These are phyloP conservation scores for Gymnoscelis rufifasciata DNA, from an alignment of 2,888 invertebrate species.

Conservation along the genomic window DNA sequence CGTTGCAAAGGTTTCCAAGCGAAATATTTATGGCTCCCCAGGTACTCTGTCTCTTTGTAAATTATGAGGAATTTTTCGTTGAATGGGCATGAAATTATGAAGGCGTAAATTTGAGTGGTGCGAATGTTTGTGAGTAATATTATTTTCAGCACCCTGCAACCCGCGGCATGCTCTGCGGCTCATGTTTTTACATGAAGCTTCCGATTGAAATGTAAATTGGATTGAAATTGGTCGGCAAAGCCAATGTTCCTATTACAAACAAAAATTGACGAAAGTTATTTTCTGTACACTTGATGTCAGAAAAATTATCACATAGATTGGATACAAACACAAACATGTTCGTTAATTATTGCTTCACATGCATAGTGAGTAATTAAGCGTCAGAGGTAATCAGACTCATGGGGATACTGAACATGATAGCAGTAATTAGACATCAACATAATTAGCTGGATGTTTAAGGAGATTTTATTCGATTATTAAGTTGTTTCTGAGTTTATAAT, in stretches of 20 bases:
- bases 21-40: slow-evolving; percentile 46
- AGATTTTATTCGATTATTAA: neutral
- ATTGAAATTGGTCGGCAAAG: slow-evolving; percentile 66
- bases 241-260: slow-evolving; percentile 51
- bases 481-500: neutral
- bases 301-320: slow-evolving; percentile 41
- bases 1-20: slow-evolving; percentile 33
- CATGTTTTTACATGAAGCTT: slow-evolving; percentile 69
- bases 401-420: neutral
- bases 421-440: neutral
- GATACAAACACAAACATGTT: too few species aligned
- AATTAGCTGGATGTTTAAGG: neutral
- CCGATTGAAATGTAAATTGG: slow-evolving; percentile 72
- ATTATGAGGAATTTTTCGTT: slow-evolving; percentile 45
- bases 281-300: slow-evolving; percentile 43
- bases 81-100: slow-evolving; percentile 35
- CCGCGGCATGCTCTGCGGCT: slow-evolving; percentile 46
- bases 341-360: neutral
- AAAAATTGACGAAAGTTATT: slow-evolving; percentile 50
- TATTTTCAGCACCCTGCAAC: slow-evolving; percentile 50
- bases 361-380: slow-evolving; percentile 1
- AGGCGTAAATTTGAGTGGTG: slow-evolving; percentile 26
- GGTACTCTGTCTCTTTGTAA: slow-evolving; percentile 41
- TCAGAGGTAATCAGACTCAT: slow-evolving; percentile 10
- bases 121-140: slow-evolving; percentile 47